These are phyloP conservation scores for Peromyscus nudipes DNA, from an alignment of 2,797 vertebrate genomes.

Conservation along the genomic window DNA sequence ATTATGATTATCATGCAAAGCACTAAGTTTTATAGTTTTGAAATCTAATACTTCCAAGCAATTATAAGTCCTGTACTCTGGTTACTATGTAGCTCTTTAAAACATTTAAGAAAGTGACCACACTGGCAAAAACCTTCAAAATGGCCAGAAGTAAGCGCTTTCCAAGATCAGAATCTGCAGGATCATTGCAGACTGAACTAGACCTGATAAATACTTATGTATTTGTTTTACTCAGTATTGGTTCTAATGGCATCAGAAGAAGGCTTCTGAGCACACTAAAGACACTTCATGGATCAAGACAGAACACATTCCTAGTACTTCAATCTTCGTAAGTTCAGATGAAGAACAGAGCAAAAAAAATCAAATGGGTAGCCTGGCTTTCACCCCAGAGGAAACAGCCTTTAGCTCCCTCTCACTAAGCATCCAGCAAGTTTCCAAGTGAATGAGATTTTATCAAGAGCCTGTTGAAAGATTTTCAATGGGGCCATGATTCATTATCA, in stretches of 20 bases:
- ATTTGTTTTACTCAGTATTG: background rate
- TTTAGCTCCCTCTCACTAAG: slow-evolving; percentile 48
- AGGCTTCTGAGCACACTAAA: background rate
- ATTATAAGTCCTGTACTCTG: background rate
- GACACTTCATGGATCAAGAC: background rate
- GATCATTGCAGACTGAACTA: background rate
- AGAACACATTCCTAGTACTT: background rate
- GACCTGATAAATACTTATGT: background rate
- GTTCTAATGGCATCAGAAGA: too few species aligned
- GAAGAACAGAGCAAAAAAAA: background rate
- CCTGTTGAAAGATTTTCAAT: background rate
- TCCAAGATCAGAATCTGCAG: background rate
- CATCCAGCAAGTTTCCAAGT: slow-evolving; percentile 1
- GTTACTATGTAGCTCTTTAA: background rate
- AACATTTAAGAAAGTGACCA: background rate
- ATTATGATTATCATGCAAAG: background rate
- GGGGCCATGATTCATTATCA: slow-evolving; percentile 2
- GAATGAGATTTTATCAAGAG: slow-evolving; percentile 28
- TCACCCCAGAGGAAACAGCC: background rate
- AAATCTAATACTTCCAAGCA: background rate
- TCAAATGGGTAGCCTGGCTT: background rate
- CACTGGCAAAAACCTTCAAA: background rate
- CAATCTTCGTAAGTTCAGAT: background rate
- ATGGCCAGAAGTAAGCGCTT: background rate
- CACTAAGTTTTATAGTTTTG: background rate